A percentile compares a stretch with the other conserved stretches of the same genome.
Evolutionary conservation across 2,888 invertebrate species (phyloP).

Genomic region (Erebia ligea): DNA sequence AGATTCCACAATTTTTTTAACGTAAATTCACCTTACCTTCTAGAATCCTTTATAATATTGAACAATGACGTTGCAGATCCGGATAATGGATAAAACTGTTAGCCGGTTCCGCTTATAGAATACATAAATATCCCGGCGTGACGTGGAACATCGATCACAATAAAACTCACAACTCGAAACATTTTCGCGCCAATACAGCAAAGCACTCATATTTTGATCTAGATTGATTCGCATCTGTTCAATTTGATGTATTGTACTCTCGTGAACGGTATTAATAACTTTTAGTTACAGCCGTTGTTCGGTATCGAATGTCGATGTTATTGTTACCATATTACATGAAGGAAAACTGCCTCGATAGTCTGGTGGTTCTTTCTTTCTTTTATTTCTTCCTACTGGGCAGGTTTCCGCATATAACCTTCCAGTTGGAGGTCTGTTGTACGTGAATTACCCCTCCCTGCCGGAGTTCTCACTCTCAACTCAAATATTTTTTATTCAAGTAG

Average conservation of each 20-base stretch:
- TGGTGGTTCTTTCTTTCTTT: too few species aligned
- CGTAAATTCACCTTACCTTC: too few species aligned
- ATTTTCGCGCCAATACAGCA: constrained; percentile 42
- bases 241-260: constrained; percentile 41
- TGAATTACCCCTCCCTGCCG: too few species aligned
- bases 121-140: constrained; percentile 44
- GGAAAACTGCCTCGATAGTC: too few species aligned
- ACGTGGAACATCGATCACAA: constrained; percentile 44
- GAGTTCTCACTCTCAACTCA: too few species aligned
- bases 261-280: constrained; percentile 37
- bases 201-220: constrained; percentile 44
- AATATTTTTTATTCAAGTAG: too few species aligned
- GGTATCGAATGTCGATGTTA: constrained; percentile 1
- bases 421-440: too few species aligned
- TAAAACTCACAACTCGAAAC: constrained; percentile 42
- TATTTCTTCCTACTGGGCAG: too few species aligned
- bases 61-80: constrained; percentile 20
- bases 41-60: background rate
- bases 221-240: constrained; percentile 43
- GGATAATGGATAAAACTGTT: constrained; percentile 44
- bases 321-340: background rate
- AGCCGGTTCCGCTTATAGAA: constrained; percentile 43
- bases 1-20: too few species aligned
- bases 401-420: too few species aligned
- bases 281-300: constrained; percentile 28